Percentiles rank a stretch among this genome's conserved stretches.
Conservation (phyloP, 2,888 invertebrate species). For the Phoronis australis region DNA sequence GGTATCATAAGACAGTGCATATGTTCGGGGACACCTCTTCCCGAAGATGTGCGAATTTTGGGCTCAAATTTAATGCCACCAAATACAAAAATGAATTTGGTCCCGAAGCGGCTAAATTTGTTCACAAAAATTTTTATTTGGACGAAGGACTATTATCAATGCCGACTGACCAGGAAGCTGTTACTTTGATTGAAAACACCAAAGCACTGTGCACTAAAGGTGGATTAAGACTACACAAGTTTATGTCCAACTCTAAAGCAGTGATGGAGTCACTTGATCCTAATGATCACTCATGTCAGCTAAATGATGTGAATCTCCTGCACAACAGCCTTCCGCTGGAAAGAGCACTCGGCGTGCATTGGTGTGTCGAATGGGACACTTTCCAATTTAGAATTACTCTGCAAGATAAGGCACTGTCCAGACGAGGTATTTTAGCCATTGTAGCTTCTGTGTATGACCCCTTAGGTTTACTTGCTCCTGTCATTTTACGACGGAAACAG, state of each 20-base stretch:
- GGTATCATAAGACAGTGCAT: constrained; percentile 5
- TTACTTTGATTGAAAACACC: constrained; percentile 9
- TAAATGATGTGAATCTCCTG: constrained; percentile 8
- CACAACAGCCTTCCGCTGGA: constrained; percentile 13
- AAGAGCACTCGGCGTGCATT: constrained; percentile 18
- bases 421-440: constrained; percentile 13
- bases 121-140: constrained; percentile 18
- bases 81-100: constrained; percentile 7
- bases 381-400: constrained; percentile 18
- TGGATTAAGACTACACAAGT: constrained; percentile 19
- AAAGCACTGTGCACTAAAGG: constrained; percentile 13
- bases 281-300: too few species aligned
- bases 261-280: too few species aligned
- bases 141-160: constrained; percentile 19
- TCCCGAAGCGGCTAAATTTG: constrained; percentile 10
- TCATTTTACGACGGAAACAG: constrained; percentile 6
- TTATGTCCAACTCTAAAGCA: constrained; percentile 17
- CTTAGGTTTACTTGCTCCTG: constrained; percentile 12
- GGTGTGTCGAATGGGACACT: constrained; percentile 19
- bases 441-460: constrained; percentile 17
- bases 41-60: constrained; percentile 6
- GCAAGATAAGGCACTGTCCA: constrained; percentile 11
- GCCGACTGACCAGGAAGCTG: constrained; percentile 10
- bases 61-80: not conserved
- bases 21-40: constrained; percentile 2